phyloP scores from a whole-genome alignment of 2,797 vertebrate genomes.

The Dicrostonyx torquatus region DNA sequence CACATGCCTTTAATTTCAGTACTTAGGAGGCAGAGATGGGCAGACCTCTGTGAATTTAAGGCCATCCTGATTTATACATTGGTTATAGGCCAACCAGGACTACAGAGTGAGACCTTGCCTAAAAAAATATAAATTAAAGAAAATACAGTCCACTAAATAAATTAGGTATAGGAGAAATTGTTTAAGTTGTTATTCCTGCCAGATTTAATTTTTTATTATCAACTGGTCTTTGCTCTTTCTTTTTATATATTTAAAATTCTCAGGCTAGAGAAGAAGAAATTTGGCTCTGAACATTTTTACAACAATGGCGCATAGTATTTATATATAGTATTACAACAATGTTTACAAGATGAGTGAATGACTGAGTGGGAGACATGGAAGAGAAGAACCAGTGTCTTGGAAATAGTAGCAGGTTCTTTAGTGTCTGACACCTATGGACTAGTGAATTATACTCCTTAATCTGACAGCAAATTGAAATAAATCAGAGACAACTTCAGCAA shows the following conservation, averaged over 20 bases:
- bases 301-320: neutral
- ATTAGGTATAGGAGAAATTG: neutral
- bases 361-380: neutral
- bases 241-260: conserved; percentile 31
- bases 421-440: conserved; percentile 21
- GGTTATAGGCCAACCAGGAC: neutral
- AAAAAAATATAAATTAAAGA: neutral
- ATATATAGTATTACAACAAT: no score
- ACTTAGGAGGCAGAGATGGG: neutral
- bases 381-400: neutral
- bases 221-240: neutral
- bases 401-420: conserved; percentile 42
- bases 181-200: neutral
- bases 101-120: neutral
- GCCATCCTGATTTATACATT: neutral
- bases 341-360: conserved; percentile 31
- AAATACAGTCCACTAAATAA: neutral
- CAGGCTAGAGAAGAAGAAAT: neutral
- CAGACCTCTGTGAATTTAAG: neutral
- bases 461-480: neutral
- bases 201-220: neutral
- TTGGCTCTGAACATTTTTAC: conserved; percentile 26
- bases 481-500: conserved; percentile 28
- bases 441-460: neutral
- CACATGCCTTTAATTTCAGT: neutral